Evolutionary conservation across 1,140 invertebrate genomes (phyloP).

Genomic region (Euwallacea fornicatus): DNA sequence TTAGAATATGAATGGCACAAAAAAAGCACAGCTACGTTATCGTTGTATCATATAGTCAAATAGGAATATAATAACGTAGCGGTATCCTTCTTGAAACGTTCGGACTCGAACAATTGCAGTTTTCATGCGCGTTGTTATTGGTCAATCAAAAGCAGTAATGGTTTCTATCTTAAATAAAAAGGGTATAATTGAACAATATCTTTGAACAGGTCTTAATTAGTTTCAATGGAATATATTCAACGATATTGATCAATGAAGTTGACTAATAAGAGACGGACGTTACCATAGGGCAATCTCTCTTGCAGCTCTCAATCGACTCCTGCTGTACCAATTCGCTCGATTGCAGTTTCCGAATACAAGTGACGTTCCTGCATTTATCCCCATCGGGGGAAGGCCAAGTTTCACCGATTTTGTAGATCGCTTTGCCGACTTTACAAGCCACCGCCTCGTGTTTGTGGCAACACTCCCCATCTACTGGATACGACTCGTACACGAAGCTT

Average conservation of each 20-base stretch:
- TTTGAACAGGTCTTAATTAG: too few species aligned
- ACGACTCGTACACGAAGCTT: conserved; percentile 46
- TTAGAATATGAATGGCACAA: too few species aligned
- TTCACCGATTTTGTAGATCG: conserved; percentile 54
- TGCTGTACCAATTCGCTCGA: conserved; percentile 56
- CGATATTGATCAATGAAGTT: too few species aligned
- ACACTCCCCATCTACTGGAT: conserved; percentile 45
- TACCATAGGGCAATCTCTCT: conserved; percentile 56
- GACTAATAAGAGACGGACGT: neutral
- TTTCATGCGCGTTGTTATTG: too few species aligned
- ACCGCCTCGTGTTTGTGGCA: conserved; percentile 45
- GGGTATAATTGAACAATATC: too few species aligned
- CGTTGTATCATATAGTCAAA: neutral
- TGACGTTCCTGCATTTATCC: conserved; percentile 63
- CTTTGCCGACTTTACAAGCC: conserved; percentile 48
- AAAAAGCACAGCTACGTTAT: too few species aligned
- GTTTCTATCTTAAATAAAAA: too few species aligned
- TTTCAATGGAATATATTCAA: too few species aligned
- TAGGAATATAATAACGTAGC: neutral
- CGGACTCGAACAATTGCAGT: too few species aligned
- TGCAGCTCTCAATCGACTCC: conserved; percentile 59
- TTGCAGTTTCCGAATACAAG: conserved; percentile 58
- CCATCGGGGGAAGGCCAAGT: conserved; percentile 59
- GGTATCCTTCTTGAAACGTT: too few species aligned
- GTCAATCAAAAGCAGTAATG: too few species aligned